Evolutionary conservation across 2,113 vertebrate species (phyloP).

Genomic region (Anolis carolinensis): DNA sequence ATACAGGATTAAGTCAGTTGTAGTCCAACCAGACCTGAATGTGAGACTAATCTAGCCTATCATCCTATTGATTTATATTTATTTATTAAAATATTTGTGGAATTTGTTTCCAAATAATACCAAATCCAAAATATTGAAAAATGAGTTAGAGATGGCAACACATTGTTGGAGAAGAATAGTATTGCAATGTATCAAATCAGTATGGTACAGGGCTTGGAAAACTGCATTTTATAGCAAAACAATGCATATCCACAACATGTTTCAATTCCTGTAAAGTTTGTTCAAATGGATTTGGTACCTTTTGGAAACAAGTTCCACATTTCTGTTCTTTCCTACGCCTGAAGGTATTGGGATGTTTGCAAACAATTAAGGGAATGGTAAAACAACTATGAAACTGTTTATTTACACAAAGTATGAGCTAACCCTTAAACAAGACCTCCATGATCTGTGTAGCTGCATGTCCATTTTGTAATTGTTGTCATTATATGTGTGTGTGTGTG

Average conservation of each 20-base stretch:
- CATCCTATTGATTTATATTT: neutral
- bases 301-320: no score
- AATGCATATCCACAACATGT: no score
- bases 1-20: neutral
- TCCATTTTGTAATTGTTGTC: neutral
- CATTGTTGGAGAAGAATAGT: no score
- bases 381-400: neutral
- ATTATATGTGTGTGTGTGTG: neutral
- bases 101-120: no score
- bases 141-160: no score
- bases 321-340: neutral
- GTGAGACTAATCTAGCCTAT: neutral
- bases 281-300: no score
- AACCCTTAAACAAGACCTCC: neutral
- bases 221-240: no score
- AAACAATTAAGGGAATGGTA: neutral
- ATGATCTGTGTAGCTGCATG: neutral
- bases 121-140: no score
- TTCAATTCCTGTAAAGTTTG: no score
- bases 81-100: neutral
- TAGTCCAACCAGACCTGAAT: neutral
- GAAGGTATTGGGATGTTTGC: neutral
- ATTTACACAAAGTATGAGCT: slow-evolving; percentile 13
- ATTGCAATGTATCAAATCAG: no score
- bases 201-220: no score